These are phyloP conservation scores for Ormyrus rosae DNA, from an alignment of 2,888 invertebrate species.

Conservation along the genomic window DNA sequence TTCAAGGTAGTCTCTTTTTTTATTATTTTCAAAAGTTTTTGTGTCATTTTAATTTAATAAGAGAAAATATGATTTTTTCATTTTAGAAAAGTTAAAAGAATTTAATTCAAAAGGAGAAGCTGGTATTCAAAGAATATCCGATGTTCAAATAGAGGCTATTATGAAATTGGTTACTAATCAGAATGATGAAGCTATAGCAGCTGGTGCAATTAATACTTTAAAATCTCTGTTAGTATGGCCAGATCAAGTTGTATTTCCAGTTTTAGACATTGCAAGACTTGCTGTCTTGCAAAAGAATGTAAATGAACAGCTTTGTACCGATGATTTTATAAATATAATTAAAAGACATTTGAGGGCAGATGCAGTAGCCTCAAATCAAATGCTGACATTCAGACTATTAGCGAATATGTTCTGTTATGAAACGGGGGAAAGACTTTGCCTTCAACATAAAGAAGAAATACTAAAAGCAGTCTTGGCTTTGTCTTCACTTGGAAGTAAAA, in stretches of 20 bases:
- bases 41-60: not conserved
- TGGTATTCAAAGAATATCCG: constrained; percentile 77
- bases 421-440: constrained; percentile 81
- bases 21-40: constrained; percentile 5
- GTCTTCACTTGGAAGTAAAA: constrained; percentile 79
- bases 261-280: constrained; percentile 90
- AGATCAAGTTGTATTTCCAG: constrained; percentile 88
- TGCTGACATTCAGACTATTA: constrained; percentile 86
- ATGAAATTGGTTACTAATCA: constrained; percentile 79
- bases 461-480: constrained; percentile 78
- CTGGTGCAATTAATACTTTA: constrained; percentile 61
- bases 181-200: constrained; percentile 55
- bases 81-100: constrained; percentile 76
- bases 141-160: constrained; percentile 80
- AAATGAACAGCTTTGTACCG: constrained; percentile 77
- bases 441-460: constrained; percentile 78
- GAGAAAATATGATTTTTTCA: not conserved
- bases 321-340: constrained; percentile 74
- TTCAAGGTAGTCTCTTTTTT: constrained; percentile 78
- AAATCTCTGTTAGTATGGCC: constrained; percentile 69
- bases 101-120: constrained; percentile 82
- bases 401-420: constrained; percentile 89
- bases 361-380: constrained; percentile 83
- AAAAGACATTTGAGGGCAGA: constrained; percentile 74
- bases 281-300: constrained; percentile 85